Base-by-base conservation (phyloP, 2,113 vertebrate genomes). In the Pterophyllum scalare region DNA sequence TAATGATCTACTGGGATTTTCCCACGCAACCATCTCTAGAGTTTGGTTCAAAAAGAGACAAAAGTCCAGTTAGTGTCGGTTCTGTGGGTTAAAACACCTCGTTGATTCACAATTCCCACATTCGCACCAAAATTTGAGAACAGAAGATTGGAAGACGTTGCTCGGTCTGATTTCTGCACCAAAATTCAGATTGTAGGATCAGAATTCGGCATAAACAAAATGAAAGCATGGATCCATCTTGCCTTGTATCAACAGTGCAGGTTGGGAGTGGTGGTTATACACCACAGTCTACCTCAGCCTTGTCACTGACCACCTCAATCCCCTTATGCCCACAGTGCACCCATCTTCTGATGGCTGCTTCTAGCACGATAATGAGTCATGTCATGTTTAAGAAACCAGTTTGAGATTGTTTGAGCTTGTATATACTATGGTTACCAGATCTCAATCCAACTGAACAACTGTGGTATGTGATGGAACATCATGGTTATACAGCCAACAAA, bases 401-500 rank as follows among this genome's bases (percentile, higher is more conserved):
- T 33, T 38, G 35, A 38, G 8, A 38, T 38, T 38, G 3, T 38
- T 10, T 10, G 7, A 38, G 35, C 9, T 38, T 38, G 17, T 10
- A 4, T n/a, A 3, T 56, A 10, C 9, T 56, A n/a, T 56, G 7
- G 20, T 9, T 19, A 56, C 20, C 19, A 9, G 19, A 56, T 56
- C 20, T n/a, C 20, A n/a, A 4, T n/a, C 19, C 8, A 19, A 54
- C 7, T 20, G 52, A 54, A 10, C 20, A n/a, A 4, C 2, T n/a
- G n/a, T 11, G 52, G 20, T 2, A 56, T 12, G 10, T 12, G n/a
- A 5, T 57, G n/a, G 56, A 57, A 22, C 40, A 28, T 2, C 12
- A 28, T 70, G 15, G 5, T 28, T 67, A 15, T 26, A 17, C 0
- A 67, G 38, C 62, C 62, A 46, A 2, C 0, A 67, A 0, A 0